A percentile compares a stretch with the other conserved stretches of the same genome.
Conservation (phyloP, 2,888 invertebrate genomes). For the Leucoma salicis region DNA sequence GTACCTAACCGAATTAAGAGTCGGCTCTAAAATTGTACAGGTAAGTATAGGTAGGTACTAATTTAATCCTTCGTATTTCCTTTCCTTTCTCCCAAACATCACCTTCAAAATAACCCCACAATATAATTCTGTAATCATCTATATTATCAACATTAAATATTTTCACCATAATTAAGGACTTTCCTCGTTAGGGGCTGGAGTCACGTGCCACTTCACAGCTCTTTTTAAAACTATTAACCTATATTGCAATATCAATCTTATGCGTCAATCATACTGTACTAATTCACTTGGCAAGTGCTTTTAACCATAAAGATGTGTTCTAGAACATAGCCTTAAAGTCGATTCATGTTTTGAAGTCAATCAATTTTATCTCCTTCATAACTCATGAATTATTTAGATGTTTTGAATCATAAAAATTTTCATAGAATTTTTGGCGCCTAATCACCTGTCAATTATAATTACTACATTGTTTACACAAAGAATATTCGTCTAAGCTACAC, state of each 20-base stretch:
- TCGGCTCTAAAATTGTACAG: no score
- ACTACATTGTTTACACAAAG: no score
- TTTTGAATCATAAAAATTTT: conserved; percentile 12
- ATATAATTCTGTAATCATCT: no score
- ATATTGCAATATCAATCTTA: accelerated
- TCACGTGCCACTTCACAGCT: conserved; percentile 56
- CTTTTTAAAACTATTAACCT: background rate
- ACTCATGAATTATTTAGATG: no score
- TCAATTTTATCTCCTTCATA: no score
- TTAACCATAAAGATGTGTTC: background rate
- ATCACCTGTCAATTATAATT: conserved; percentile 59
- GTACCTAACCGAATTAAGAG: no score
- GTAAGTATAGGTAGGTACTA: no score
- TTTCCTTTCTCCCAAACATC: no score
- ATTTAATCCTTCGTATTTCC: no score
- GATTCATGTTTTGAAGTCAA: background rate
- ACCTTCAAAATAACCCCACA: no score
- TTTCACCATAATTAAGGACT: conserved; percentile 54
- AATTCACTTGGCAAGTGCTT: background rate
- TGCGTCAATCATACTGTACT: background rate
- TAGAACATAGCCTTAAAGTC: background rate
- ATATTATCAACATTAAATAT: conserved; percentile 22
- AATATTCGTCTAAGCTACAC: no score
- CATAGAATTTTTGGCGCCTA: conserved; percentile 45
- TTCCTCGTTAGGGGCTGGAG: conserved; percentile 47